Conservation (phyloP, 2,888 invertebrate genomes). For the Lasioglossum vierecki region DNA sequence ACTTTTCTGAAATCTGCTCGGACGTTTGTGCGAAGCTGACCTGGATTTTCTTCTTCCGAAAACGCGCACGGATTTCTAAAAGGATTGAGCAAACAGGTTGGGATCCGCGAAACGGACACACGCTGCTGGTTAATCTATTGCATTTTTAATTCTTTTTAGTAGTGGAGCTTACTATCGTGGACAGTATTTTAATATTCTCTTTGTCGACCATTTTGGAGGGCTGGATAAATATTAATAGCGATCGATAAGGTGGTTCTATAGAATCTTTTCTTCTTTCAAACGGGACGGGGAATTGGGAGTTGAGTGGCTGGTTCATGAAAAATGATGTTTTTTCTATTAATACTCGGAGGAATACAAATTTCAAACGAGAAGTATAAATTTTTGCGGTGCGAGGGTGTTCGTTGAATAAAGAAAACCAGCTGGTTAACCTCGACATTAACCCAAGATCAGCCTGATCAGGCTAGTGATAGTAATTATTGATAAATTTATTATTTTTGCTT, state of each 20-base stretch:
- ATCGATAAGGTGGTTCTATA: neutral
- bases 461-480: too few relatives aligned
- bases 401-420: too few relatives aligned
- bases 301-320: neutral
- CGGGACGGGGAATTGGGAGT: too few relatives aligned
- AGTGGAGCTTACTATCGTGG: neutral
- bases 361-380: too few relatives aligned
- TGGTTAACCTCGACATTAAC: too few relatives aligned
- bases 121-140: neutral
- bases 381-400: too few relatives aligned
- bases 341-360: too few relatives aligned
- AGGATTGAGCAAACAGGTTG: neutral
- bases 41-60: slow-evolving; percentile 8
- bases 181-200: neutral
- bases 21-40: neutral
- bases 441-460: too few relatives aligned
- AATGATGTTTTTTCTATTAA: neutral
- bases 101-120: neutral
- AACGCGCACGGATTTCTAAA: neutral
- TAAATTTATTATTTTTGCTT: too few relatives aligned
- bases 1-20: slow-evolving; percentile 6
- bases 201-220: neutral
- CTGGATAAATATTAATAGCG: neutral
- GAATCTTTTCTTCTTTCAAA: neutral
- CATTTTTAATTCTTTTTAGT: neutral